Percentiles rank a stretch among this genome's conserved stretches.
These are phyloP conservation scores for Pseudopleuronectes americanus DNA, from an alignment of 2,797 vertebrate species.

Conservation along the genomic window DNA sequence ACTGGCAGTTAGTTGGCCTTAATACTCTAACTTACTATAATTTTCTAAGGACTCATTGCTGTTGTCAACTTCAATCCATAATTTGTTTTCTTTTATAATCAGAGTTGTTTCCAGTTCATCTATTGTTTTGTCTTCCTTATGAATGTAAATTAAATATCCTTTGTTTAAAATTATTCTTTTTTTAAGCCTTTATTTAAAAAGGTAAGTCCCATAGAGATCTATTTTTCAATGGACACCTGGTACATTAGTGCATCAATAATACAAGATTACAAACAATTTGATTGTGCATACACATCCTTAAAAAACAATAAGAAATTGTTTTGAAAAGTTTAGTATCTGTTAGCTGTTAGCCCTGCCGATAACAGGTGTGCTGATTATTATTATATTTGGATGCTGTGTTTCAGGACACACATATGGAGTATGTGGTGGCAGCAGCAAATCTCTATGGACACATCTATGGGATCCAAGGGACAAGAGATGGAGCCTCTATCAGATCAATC, in stretches of 20 bases:
- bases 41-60: background rate
- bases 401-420: conserved; percentile 84
- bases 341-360: no score
- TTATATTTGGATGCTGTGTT: conserved; percentile 21
- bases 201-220: no score
- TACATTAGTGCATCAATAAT: no score
- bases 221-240: no score
- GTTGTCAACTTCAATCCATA: background rate
- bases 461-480: conserved; percentile 73
- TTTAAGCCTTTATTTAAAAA: no score
- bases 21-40: no score
- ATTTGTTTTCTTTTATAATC: background rate
- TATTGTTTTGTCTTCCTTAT: background rate
- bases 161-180: no score
- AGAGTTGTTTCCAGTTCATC: background rate
- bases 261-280: no score
- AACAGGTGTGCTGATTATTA: background rate
- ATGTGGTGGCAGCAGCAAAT: conserved; percentile 85
- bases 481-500: conserved; percentile 16
- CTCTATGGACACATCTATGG: conserved; percentile 84
- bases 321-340: no score
- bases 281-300: no score
- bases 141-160: background rate
- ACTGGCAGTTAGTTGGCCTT: no score
- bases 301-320: background rate